Base-by-base conservation (phyloP, 2,797 vertebrate genomes). In the Gadopsis bispinosus region DNA sequence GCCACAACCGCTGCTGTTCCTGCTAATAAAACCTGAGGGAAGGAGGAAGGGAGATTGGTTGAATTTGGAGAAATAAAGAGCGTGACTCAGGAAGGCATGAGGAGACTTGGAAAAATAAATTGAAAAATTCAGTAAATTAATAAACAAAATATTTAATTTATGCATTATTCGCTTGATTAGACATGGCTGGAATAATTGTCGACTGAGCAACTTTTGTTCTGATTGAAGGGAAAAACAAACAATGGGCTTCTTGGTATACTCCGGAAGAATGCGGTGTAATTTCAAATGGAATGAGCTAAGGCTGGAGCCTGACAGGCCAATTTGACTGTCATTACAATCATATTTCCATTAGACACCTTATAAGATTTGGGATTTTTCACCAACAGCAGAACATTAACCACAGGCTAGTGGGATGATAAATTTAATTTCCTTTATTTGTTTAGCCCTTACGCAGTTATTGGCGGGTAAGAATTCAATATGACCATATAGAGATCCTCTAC, bases 21-120 rank as follows among this genome's bases (percentile, higher is more conserved):
- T 87, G 20, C 61, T 91, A 90, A 91, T 90, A 80, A 89, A 90
- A 87, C 76, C 74, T 72, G 85, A 85, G 41, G 29, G 29, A 37
- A 31, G 10, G n/a, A 53, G 35, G 5, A 35, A 73, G 69, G 31
- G 41, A 74, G 66, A 56, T 7, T 33, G 0, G 37, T 47, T 29
- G 58, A 58, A 53, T 54, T 8, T 67, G 2, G 7, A 59, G 54
- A 54, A 55, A 74, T 61, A 8, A 31, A 63, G 4, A 47, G 41
- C 6, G 2, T 72, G 61, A 80, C 29, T 64, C 35, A 35, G 60
- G 33, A 51, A 16, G 26, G 39, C 13, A 39, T 4, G 37, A 54
- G 12, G 20, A 29, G 20, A 11, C 37, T 7, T 8, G 7, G 8
- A 37, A 8, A 37, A 37, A 37, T 17, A 12, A 69, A 35, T 65